Conservation (phyloP, 2,113 vertebrate species). For the Myotis lucifugus region DNA sequence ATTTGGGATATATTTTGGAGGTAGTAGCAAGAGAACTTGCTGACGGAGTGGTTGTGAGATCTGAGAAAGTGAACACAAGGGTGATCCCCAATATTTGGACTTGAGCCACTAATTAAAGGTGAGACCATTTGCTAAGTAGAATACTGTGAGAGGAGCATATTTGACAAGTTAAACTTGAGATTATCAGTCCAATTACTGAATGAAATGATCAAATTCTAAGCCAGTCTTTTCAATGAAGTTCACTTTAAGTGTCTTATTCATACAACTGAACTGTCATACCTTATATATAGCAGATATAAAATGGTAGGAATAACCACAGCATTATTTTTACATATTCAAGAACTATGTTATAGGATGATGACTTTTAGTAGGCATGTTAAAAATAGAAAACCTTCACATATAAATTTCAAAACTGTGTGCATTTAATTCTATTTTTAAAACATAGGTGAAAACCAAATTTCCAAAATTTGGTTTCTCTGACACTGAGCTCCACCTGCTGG, state of each 20-base stretch:
- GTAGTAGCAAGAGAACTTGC: background rate
- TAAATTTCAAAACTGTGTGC: slow-evolving; percentile 22
- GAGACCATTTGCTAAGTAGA: background rate
- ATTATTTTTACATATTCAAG: slow-evolving; percentile 29
- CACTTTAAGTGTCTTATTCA: background rate
- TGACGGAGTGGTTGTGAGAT: background rate
- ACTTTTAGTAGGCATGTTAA: background rate
- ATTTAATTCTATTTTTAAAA: slow-evolving; percentile 51
- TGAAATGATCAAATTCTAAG: slow-evolving; percentile 34
- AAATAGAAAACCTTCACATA: background rate
- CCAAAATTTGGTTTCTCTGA: slow-evolving; percentile 60
- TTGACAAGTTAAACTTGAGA: slow-evolving; percentile 8
- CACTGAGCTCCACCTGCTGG: slow-evolving; percentile 84
- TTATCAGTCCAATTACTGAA: background rate
- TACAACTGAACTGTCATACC: slow-evolving; percentile 1
- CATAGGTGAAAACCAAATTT: background rate
- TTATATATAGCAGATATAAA: slow-evolving; percentile 19
- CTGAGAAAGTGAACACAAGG: background rate
- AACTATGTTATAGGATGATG: background rate
- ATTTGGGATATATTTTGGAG: background rate
- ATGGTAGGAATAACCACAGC: background rate
- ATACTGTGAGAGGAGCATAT: background rate
- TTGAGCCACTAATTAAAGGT: background rate
- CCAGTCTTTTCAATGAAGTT: background rate
- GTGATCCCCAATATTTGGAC: background rate